Evolutionary conservation across 1,140 invertebrate genomes (phyloP), one percentile per base, ranked within the genome.

Genomic region (Drosophila miranda): DNA sequence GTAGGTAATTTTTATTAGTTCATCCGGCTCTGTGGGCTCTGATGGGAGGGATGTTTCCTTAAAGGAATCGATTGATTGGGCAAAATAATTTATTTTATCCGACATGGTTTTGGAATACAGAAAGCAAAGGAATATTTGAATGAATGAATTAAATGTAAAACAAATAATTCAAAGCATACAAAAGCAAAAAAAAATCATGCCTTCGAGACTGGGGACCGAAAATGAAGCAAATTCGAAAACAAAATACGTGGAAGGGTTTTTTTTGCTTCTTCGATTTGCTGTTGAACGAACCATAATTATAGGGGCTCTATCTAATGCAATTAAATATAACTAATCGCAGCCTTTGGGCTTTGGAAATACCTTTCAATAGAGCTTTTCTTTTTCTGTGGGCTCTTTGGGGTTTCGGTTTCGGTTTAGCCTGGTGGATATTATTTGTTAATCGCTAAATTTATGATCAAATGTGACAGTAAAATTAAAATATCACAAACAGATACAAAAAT

Each of bases 401-500:
- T 11, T 19, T 19, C 3, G 11, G 11, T 11, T 38, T 41, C 19
- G 11, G 11, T 11, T 19, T 19, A 1, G 11, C 3, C 3, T 38
- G 44, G 19, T 14, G 30, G 28, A 8, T 42, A 45, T 84, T 78
- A 81, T 87, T 78, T 78, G 75, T 87, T 86, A 86, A 87, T 87
- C 78, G 66, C 74, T 50, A 62, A 87, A 87, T 86, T 87, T 86
- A 86, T 78, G 82, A 86, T 86, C 83, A 75, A 86, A 82, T 82
- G 82, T 87, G 78, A 86, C 78, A 87, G 59, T 72, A 69, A 86
- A 86, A 86, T 86, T 82, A 82, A 86, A 86, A 88, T 86, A 88
- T 86, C 82, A 87, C 60, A 64, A 78, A 58, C 82, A 86, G 82
- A 78, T 82, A 75, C 69, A 66, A 75, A 76, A 57, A 61, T 9